Evolutionary conservation across 1,140 invertebrate genomes (phyloP).

Genomic region (Diabrotica virgifera): DNA sequence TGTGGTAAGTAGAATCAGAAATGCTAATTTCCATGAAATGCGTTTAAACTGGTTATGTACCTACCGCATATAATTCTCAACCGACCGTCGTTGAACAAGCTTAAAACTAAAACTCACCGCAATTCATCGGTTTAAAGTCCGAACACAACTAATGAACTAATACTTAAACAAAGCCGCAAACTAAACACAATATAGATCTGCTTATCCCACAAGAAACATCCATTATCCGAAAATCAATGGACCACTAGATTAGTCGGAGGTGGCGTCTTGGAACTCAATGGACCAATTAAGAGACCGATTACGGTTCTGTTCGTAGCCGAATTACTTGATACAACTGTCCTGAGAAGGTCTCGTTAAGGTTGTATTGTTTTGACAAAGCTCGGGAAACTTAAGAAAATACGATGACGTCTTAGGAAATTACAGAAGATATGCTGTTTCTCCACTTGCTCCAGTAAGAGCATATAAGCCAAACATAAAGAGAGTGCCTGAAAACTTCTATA

Average conservation of each 20-base stretch:
- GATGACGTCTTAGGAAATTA: conserved; percentile 18
- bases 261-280: conserved; percentile 41
- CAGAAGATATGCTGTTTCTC: too few species aligned
- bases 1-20: too few species aligned
- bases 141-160: conserved; percentile 41
- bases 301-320: conserved; percentile 24
- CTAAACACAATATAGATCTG: conserved; percentile 47
- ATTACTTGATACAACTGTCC: conserved; percentile 34
- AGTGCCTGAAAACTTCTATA: too few species aligned
- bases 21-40: too few species aligned
- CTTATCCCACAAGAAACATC: conserved; percentile 44
- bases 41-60: background rate
- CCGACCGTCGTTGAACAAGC: conserved; percentile 6
- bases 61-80: background rate
- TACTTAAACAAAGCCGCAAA: conserved; percentile 43
- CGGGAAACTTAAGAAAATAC: conserved; percentile 13
- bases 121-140: conserved; percentile 25
- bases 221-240: conserved; percentile 47
- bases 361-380: conserved; percentile 25
- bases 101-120: conserved; percentile 17
- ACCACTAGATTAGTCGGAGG: conserved; percentile 42
- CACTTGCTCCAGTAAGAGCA: too few species aligned
- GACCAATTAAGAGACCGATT: conserved; percentile 37
- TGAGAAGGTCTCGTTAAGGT: conserved; percentile 26
- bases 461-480: too few species aligned